Evolutionary conservation across 2,113 vertebrate species (phyloP).

Genomic region (Hyaena hyaena): DNA sequence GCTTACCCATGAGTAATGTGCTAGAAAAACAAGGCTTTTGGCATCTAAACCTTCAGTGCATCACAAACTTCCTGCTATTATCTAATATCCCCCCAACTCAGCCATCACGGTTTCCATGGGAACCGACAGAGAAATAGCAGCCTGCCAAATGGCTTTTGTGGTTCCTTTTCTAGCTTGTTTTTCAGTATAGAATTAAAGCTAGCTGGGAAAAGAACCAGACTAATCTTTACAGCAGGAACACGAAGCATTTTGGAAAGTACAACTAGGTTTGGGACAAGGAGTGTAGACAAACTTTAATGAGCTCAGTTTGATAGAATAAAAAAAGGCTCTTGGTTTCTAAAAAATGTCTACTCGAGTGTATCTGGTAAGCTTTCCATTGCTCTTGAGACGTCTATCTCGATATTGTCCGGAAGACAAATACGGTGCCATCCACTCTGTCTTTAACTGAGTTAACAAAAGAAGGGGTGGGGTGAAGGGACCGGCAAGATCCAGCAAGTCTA

Average conservation of each 20-base stretch:
- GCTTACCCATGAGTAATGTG: slow-evolving; percentile 23
- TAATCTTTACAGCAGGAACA: slow-evolving; percentile 53
- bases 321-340: slow-evolving; percentile 29
- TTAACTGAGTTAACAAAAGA: slow-evolving; percentile 5
- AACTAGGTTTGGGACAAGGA: not conserved
- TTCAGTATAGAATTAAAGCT: slow-evolving; percentile 75
- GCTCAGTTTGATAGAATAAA: not conserved
- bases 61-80: slow-evolving; percentile 75
- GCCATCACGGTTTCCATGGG: slow-evolving; percentile 76
- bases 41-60: slow-evolving; percentile 68
- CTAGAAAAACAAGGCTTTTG: slow-evolving; percentile 73
- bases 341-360: not conserved
- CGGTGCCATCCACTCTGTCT: not conserved
- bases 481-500: not conserved
- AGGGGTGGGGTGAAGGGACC: not conserved
- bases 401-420: not conserved
- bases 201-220: slow-evolving; percentile 49
- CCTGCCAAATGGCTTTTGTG: slow-evolving; percentile 77
- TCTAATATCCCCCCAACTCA: slow-evolving; percentile 66
- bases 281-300: not conserved
- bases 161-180: slow-evolving; percentile 63
- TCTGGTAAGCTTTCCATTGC: not conserved
- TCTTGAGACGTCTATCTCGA: not conserved
- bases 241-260: not conserved
- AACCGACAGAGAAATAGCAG: slow-evolving; percentile 76